Evolutionary conservation across 2,797 vertebrate genomes (phyloP), one percentile per base, ranked within the genome.

Genomic region (Natrix natrix): DNA sequence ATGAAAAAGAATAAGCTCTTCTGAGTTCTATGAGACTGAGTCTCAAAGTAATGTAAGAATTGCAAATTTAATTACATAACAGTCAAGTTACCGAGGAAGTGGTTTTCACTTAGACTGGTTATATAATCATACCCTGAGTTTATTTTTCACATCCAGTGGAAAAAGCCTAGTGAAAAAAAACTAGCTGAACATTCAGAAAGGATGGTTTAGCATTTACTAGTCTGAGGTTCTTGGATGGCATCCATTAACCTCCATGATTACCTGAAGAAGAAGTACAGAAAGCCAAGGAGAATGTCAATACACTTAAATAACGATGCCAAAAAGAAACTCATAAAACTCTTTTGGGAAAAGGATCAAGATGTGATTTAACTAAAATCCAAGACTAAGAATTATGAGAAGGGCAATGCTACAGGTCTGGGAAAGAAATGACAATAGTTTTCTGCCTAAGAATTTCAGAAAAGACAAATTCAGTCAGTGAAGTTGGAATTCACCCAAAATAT

Each of bases 401-500:
- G 20, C 37, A 94, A 37, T n/a, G 87, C 2, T 10, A 56, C 3
- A 54, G 17, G 32, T 88, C 60, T 91, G 24, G 32, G 14, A 57
- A 94, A 54, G 86, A 78, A 56, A 17, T 94, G 55, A 94, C 93
- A 93, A 26, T 86, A 5, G 94, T 2, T 92, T 61, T 55, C 74
- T 90, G 6, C 61, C 90, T 93, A 59, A 57, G 89, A 93, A 95
- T 93, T 95, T 95, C 52, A 91, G 86, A 93, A 93, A 91, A 89
- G 91, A 56, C 69, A 63, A 93, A 86, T 8, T 0, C 90, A 92
- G 92, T 96, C 91, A 94, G 12, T 54, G 13, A 87, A 56, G 13
- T 37, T 96, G 93, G 93, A 69, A 93, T 92, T 93, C 93, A 90
- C 88, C 92, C 86, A 96, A 89, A 26, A 91, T 59, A 56, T 92